Base-by-base conservation (phyloP, 2,888 invertebrate species). In the Luperina nickerlii region DNA sequence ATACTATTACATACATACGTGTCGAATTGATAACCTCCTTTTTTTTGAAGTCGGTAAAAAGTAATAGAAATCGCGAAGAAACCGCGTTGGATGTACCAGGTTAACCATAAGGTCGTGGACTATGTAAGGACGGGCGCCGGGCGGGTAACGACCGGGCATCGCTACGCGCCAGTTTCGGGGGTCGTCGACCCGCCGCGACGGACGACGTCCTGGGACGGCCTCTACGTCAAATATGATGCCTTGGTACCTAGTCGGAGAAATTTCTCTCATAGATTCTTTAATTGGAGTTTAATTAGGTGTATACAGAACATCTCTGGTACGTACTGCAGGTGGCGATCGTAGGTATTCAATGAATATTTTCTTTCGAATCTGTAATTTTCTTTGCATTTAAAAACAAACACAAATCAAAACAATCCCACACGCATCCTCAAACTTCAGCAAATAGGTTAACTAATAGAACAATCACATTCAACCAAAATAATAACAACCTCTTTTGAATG, bases 131-230 rank as follows among this genome's bases (percentile, higher is more conserved):
- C 89, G 88, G 89, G 77, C 83, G 89, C 78, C 96, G 95, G 93
- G 88, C 93, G 96, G 96, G 95, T 95, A 96, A 96, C 95, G 96
- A 96, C 96, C 96, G 95, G 96, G 95, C 95, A 96, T 95, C 95
- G 95, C 95, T 95, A 95, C 95, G 95, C 95, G 94, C 94, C 95
- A 94, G 94, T 95, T 96, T 96, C 91, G 96, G 96, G 95, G 96
- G 95, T 96, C 96, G 93, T 91, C 95, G 96, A 96, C 95, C 90
- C 92, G 93, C 84, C 91, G 91, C 93, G 94, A 91, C 93, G 90
- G 90, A 90, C 92, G 91, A 93, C 95, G 96, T 96, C 95, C 96
- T 95, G 94, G 92, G 93, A 92, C 91, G 92, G 92, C 94, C 95
- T 95, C 94, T 94, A 92, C 91, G 87, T 84, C 80, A 87, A 84